Percentiles rank a stretch among this genome's conserved stretches.
Conservation (phyloP, 2,113 vertebrate species). For the Canis aureus region DNA sequence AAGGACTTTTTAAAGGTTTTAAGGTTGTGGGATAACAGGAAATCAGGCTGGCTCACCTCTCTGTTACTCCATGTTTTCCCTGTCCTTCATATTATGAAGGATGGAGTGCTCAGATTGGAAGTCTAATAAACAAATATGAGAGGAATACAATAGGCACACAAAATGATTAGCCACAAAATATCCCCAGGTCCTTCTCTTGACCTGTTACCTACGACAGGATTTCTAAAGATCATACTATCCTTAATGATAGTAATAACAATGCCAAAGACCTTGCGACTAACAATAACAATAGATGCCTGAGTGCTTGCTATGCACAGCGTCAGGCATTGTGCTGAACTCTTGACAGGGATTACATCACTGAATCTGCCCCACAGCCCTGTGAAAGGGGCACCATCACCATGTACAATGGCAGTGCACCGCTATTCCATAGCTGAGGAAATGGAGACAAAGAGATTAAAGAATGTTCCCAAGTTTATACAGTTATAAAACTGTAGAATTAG, state of each 20-base stretch:
- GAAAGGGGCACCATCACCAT: not conserved
- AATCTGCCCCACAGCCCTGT: not conserved
- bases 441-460: not conserved
- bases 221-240: not conserved
- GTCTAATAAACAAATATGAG: not conserved
- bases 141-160: not conserved
- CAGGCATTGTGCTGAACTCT: not conserved
- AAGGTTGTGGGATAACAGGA: not conserved
- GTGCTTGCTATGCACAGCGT: too few relatives aligned
- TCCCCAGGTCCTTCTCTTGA: not conserved
- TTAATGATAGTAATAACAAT: not conserved
- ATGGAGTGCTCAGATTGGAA: conserved; percentile 12
- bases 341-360: not conserved
- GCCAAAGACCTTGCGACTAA: not conserved
- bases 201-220: not conserved
- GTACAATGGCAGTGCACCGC: fast-evolving
- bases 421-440: not conserved
- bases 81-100: conserved; percentile 29
- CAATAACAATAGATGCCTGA: fast-evolving
- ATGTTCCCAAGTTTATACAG: not conserved
- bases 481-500: not conserved
- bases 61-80: conserved; percentile 41
- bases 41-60: not conserved
- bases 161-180: not conserved
- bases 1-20: not conserved